Percentiles rank a stretch among this genome's conserved stretches.
Evolutionary conservation across 2,113 vertebrate species (phyloP).

Genomic region (Chauna torquata): DNA sequence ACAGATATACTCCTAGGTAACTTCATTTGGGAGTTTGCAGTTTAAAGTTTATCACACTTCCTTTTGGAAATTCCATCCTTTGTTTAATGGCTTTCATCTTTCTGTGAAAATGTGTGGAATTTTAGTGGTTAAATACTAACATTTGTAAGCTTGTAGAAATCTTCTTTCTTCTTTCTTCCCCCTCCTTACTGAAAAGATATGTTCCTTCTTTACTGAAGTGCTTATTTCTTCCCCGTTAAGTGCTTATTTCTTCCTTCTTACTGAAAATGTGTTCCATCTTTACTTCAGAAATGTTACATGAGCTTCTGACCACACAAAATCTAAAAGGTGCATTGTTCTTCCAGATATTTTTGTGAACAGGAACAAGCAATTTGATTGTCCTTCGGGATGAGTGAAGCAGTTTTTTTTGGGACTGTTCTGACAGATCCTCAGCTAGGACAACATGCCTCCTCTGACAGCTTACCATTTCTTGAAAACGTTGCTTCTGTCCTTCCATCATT

Average conservation of each 20-base stretch:
- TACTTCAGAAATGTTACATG: background rate
- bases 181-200: background rate
- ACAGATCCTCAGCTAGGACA: background rate
- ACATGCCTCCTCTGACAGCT: background rate
- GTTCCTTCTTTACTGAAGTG: background rate
- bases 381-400: background rate
- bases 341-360: background rate
- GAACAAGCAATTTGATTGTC: background rate
- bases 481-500: background rate
- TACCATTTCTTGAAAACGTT: background rate
- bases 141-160: background rate
- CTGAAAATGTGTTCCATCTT: background rate
- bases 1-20: background rate
- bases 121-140: background rate
- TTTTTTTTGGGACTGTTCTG: background rate
- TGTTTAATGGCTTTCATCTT: background rate
- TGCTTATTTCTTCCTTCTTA: background rate
- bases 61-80: background rate
- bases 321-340: background rate
- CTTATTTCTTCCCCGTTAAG: too few relatives aligned
- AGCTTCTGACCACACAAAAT: background rate
- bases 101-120: background rate
- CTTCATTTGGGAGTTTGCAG: background rate
- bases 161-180: background rate
- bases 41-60: background rate